phyloP scores from a whole-genome alignment of 2,888 invertebrate genomes.

The Caenorhabditis zanzibari region DNA sequence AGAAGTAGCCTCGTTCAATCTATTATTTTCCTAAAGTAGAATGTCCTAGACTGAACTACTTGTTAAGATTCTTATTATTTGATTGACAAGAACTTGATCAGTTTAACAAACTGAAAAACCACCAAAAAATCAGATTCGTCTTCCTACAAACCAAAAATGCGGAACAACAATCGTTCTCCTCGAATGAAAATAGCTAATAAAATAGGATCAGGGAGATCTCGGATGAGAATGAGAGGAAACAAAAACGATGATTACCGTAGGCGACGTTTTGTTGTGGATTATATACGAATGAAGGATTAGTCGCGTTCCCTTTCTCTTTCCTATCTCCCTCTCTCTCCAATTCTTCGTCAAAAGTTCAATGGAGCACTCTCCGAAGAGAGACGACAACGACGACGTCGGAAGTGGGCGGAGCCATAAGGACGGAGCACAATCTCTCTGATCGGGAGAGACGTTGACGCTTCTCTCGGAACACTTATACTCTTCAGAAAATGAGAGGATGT shows the following conservation, averaged over 20 bases:
- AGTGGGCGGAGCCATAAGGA: slow-evolving; percentile 21
- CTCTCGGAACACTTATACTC: not conserved
- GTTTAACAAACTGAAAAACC: too few species aligned
- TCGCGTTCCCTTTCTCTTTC: slow-evolving; percentile 20
- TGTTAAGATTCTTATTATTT: too few species aligned
- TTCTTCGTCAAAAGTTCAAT: slow-evolving; percentile 53
- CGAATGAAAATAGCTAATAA: slow-evolving; percentile 23
- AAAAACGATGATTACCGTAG: slow-evolving; percentile 62
- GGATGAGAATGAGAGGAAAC: not conserved
- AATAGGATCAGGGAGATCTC: slow-evolving; percentile 39
- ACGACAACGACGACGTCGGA: slow-evolving; percentile 15
- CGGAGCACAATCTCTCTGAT: slow-evolving; percentile 35
- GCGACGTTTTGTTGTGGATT: slow-evolving; percentile 44
- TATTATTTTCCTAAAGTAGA: too few species aligned
- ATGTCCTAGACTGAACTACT: too few species aligned
- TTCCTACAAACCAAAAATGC: too few species aligned
- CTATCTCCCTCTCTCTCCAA: not conserved
- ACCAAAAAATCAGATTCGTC: too few species aligned
- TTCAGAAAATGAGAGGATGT: not conserved
- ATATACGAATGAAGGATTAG: slow-evolving; percentile 57
- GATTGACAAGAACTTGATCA: too few species aligned
- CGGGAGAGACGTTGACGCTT: not conserved
- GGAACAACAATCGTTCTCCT: not conserved
- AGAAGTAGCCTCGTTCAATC: too few species aligned
- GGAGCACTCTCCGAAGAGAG: slow-evolving; percentile 24